phyloP scores from a whole-genome alignment of 1,140 invertebrate species.

The Xylocopa sonorina region DNA sequence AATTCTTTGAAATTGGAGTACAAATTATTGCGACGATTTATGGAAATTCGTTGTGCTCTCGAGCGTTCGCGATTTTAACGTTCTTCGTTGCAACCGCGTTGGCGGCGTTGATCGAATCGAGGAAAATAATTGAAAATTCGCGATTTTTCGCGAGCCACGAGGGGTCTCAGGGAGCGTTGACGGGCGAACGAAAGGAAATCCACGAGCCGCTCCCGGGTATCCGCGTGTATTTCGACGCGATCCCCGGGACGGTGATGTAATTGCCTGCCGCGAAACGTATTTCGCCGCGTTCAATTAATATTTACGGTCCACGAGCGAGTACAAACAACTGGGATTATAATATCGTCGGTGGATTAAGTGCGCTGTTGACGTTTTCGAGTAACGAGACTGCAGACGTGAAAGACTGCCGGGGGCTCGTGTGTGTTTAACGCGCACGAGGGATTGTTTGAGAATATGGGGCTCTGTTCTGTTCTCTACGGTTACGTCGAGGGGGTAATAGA shows the following conservation, averaged over 20 bases:
- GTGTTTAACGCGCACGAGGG: not conserved
- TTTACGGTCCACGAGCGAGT: conserved; percentile 21
- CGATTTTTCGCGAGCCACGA: too few relatives aligned
- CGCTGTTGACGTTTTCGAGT: conserved; percentile 5
- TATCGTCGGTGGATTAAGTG: conserved; percentile 14
- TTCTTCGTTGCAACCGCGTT: too few relatives aligned
- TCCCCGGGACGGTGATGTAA: conserved; percentile 9
- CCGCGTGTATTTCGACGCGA: not conserved
- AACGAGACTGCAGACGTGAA: conserved; percentile 4
- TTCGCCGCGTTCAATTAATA: conserved; percentile 21
- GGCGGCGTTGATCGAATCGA: too few relatives aligned
- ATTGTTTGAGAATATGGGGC: not conserved
- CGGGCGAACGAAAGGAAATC: not conserved
- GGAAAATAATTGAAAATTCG: too few relatives aligned
- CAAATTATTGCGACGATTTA: too few relatives aligned
- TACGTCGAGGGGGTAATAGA: not conserved
- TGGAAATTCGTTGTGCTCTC: too few relatives aligned
- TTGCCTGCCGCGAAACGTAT: conserved; percentile 16
- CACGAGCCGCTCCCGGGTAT: not conserved
- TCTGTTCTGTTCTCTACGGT: not conserved
- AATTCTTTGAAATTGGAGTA: too few relatives aligned
- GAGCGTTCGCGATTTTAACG: too few relatives aligned
- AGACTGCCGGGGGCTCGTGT: not conserved
- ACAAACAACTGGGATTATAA: conserved; percentile 19
- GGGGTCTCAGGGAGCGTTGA: too few relatives aligned